Percentiles rank a stretch among this genome's conserved stretches.
These are phyloP conservation scores for Cettia cetti DNA, from an alignment of 2,113 vertebrate species.

Conservation along the genomic window DNA sequence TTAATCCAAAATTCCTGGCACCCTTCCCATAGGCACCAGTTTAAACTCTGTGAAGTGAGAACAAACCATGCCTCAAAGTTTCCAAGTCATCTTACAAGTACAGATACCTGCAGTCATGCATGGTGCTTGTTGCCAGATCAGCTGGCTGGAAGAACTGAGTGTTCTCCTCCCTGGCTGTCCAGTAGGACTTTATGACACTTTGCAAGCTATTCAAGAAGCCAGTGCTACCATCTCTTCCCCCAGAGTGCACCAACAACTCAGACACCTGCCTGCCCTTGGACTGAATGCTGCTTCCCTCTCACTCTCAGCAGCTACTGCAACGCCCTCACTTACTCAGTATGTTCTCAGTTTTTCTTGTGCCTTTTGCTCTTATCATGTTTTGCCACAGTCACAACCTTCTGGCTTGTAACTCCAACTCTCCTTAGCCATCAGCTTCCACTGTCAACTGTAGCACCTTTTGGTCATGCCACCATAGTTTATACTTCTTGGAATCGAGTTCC, in stretches of 20 bases:
- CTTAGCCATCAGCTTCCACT: not conserved
- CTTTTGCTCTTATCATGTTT: not conserved
- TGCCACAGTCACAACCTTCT: not conserved
- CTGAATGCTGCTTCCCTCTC: not conserved
- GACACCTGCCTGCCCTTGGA: not conserved
- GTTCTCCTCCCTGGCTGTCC: not conserved
- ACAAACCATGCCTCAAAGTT: not conserved
- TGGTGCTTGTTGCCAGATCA: not conserved
- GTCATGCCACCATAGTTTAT: not conserved
- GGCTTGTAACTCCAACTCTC: not conserved
- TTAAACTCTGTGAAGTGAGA: not conserved
- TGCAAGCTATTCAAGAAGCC: not conserved
- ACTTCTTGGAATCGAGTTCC: accelerated
- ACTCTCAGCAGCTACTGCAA: not conserved
- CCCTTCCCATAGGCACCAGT: not conserved
- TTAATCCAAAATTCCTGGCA: not conserved
- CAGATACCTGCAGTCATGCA: not conserved
- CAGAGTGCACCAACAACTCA: accelerated
- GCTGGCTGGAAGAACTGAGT: not conserved
- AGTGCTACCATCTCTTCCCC: not conserved
- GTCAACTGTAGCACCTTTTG: not conserved
- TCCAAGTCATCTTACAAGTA: not conserved
- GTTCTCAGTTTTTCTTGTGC: not conserved
- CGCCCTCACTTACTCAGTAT: accelerated
- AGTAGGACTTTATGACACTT: not conserved